Evolutionary conservation across 2,888 invertebrate genomes (phyloP), one percentile per base, ranked within the genome.

Genomic region (Hypercompe scribonia): DNA sequence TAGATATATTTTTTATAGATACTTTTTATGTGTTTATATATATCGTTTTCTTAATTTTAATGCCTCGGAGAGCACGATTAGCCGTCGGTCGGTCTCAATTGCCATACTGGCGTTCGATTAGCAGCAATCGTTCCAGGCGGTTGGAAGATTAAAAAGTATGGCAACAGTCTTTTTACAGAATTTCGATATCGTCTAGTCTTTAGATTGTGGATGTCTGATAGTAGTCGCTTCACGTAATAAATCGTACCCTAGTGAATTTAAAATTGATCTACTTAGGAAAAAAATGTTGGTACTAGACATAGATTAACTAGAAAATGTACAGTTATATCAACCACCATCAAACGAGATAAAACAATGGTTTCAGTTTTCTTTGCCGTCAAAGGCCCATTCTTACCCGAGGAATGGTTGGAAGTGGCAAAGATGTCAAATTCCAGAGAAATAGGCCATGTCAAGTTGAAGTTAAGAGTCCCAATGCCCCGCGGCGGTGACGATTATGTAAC

Each of bases 391-490:
- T 83, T 84, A 82, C 77, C 75, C 76, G 76, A 78, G 71, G 83
- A 83, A 79, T 84, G 80, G 84, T 88, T 87, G 86, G 90, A 87
- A 91, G 89, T 87, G 87, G 89, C 85, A 89, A 88, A 91, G 90
- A 92, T 91, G 93, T 93, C 92, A 90, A 91, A 92, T 91, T 89
- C 86, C 88, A 83, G 88, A 90, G 91, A 94, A 93, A 94, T 94
- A 92, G 93, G 92, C 90, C 93, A 88, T 94, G 94, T 93, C 93
- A 94, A 94, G 93, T 91, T 86, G 90, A 85, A 90, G 91, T 92
- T 93, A 91, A 93, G 92, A 92, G 92, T 90, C 89, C 92, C 91
- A 90, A 90, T 93, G 92, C 90, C 91, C 89, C 88, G 88, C 87
- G 86, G 91, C 89, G 83, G 89, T 89, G 91, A 92, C 92, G 91